Evolutionary conservation across 2,888 invertebrate genomes (phyloP), one percentile per base, ranked within the genome.

Genomic region (Megalurothrips usitatus): DNA sequence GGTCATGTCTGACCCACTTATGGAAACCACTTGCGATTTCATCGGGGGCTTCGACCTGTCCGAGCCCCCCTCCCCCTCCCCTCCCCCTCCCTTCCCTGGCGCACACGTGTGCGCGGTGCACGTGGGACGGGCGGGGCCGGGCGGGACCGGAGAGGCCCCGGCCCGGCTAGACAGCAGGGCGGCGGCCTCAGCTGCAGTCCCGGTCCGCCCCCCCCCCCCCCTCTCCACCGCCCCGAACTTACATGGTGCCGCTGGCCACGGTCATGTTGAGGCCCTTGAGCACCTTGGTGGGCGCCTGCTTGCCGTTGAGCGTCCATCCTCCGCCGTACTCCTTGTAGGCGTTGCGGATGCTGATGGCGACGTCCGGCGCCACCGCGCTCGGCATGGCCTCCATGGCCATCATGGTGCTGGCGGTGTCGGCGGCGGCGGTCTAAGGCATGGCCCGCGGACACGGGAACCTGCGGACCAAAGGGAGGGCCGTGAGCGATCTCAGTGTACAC

Each of bases 261-360:
- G 68, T 75, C 68, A 75, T 75, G 68, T 75, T 75, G 68, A 75
- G 68, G 26, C 68, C 68, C 68, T 75, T 75, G 68, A 75, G 68
- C 11, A 75, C 26, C 68, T 75, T 75, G 68, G 9, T 10, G 68
- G 68, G 68, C 68, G 68, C 68, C 68, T 75, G 68, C 68, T 75
- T 75, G 68, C 68, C 68, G 68, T 75, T 75, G 68, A 75, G 68
- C 68, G 68, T 75, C 68, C 68, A 75, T 26, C 68, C 68, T 0
- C 68, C 68, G 68, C 68, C 68, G 26, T 75, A 75, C 68, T 75
- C 68, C 26, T 75, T 75, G 68, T 75, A 75, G 26, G 68, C 68
- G 68, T 75, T 75, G 68, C 68, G 68, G 68, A 75, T 75, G 68
- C 68, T 75, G 68, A 75, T 75, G 68, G 68, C 68, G 68, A 75